Evolutionary conservation across 2,113 vertebrate genomes (phyloP).

Genomic region (Brevimyrus niger): DNA sequence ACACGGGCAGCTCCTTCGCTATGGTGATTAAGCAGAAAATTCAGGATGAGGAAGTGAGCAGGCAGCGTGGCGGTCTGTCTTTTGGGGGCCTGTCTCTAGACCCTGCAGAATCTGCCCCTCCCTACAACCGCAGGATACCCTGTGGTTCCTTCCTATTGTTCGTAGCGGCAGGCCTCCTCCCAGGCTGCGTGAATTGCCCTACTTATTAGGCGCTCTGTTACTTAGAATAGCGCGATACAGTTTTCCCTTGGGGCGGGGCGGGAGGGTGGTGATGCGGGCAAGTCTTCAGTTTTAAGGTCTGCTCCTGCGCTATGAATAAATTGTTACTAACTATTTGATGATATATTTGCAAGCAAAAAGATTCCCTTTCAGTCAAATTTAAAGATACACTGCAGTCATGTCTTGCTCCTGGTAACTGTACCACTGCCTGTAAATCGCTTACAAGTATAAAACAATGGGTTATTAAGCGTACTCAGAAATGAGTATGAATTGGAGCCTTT

Average conservation of each 20-base stretch:
- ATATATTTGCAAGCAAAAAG: background rate
- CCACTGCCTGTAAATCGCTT: background rate
- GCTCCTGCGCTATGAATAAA: background rate
- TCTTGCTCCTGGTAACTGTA: background rate
- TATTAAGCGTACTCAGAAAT: background rate
- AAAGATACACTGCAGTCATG: background rate
- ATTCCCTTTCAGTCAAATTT: background rate
- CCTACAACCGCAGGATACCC: background rate
- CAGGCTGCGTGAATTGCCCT: background rate
- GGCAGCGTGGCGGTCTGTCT: background rate
- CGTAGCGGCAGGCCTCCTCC: background rate
- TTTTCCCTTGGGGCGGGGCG: background rate
- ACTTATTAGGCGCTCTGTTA: background rate
- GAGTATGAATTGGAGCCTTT: background rate
- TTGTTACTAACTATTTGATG: background rate
- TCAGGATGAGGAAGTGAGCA: background rate
- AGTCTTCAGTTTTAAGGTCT: background rate
- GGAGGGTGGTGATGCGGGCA: background rate
- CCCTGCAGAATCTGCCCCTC: background rate
- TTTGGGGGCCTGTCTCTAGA: background rate
- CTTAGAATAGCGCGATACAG: slow-evolving; percentile 4
- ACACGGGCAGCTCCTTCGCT: background rate
- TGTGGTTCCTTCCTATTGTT: background rate
- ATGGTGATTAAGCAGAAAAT: background rate
- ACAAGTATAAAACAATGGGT: background rate